Percentiles rank a stretch among this genome's conserved stretches.
These are phyloP conservation scores for Eristalis arbustorum DNA, from an alignment of 2,888 invertebrate genomes.

Conservation along the genomic window DNA sequence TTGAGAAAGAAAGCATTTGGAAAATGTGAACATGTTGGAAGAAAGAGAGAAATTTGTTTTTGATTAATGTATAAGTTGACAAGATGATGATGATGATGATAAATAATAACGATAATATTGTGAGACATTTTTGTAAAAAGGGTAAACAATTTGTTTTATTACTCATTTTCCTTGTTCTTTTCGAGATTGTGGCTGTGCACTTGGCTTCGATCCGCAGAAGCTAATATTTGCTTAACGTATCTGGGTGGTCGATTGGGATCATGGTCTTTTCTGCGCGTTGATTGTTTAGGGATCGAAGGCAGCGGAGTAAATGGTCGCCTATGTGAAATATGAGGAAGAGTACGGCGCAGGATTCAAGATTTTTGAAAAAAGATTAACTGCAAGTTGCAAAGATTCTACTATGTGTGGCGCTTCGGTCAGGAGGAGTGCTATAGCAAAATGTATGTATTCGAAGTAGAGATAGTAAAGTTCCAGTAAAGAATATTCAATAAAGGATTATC, in stretches of 20 bases:
- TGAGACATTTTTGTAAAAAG: constrained; percentile 48
- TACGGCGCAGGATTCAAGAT: too few species aligned
- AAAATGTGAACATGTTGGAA: constrained; percentile 49
- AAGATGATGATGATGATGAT: constrained; percentile 45
- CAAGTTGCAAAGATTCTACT: too few species aligned
- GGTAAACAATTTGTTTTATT: constrained; percentile 5
- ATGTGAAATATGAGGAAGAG: too few species aligned
- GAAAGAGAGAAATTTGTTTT: constrained; percentile 54
- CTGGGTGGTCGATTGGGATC: neutral
- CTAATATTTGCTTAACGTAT: neutral
- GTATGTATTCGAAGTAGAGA: too few species aligned
- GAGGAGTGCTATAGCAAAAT: too few species aligned
- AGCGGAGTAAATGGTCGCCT: too few species aligned
- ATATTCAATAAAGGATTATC: too few species aligned
- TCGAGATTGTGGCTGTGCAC: too few species aligned
- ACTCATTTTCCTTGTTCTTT: neutral
- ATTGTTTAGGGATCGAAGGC: too few species aligned
- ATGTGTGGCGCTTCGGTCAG: too few species aligned
- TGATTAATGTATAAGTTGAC: constrained; percentile 69
- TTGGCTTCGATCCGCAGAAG: neutral
- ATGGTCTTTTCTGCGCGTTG: neutral
- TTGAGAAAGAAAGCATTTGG: constrained; percentile 32
- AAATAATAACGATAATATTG: constrained; percentile 53
- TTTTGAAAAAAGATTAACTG: too few species aligned
- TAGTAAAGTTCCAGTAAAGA: too few species aligned